Percentiles rank a stretch among this genome's conserved stretches.
These are phyloP conservation scores for Cynopterus brachyotis DNA, from an alignment of 2,113 vertebrate species.

Conservation along the genomic window DNA sequence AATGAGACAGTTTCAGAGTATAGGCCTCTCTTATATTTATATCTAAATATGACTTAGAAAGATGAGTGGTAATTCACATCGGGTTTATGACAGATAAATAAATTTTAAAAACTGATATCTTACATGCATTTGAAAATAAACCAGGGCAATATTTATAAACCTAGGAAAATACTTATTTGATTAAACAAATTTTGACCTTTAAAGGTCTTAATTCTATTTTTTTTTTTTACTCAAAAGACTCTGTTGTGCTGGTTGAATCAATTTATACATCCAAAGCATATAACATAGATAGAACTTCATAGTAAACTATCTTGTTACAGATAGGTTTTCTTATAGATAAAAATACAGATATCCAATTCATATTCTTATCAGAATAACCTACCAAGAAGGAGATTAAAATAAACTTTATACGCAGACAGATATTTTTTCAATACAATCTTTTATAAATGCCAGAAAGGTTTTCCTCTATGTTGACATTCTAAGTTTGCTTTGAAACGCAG, in stretches of 20 bases:
- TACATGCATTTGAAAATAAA: constrained; percentile 39
- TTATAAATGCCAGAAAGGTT: constrained; percentile 31
- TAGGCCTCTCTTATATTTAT: background rate
- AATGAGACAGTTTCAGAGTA: background rate
- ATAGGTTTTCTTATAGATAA: constrained; percentile 32
- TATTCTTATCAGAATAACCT: constrained; percentile 40
- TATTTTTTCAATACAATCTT: constrained; percentile 31
- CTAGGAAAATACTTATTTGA: background rate
- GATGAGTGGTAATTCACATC: constrained; percentile 3
- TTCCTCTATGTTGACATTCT: background rate
- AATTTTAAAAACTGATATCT: background rate
- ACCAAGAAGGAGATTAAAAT: constrained; percentile 34
- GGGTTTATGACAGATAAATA: constrained; percentile 4
- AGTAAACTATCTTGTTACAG: constrained; percentile 10
- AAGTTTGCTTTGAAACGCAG: background rate
- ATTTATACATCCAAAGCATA: background rate
- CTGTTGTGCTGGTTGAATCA: background rate
- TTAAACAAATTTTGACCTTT: constrained; percentile 56
- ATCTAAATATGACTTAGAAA: constrained; percentile 22
- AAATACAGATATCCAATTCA: constrained; percentile 15
- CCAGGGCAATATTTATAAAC: constrained; percentile 1
- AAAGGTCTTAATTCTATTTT: background rate
- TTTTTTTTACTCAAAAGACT: background rate
- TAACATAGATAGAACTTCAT: background rate
- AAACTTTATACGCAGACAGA: background rate